Evolutionary conservation across 2,888 invertebrate species (phyloP).

Genomic region (Dryadula phaetusa): DNA sequence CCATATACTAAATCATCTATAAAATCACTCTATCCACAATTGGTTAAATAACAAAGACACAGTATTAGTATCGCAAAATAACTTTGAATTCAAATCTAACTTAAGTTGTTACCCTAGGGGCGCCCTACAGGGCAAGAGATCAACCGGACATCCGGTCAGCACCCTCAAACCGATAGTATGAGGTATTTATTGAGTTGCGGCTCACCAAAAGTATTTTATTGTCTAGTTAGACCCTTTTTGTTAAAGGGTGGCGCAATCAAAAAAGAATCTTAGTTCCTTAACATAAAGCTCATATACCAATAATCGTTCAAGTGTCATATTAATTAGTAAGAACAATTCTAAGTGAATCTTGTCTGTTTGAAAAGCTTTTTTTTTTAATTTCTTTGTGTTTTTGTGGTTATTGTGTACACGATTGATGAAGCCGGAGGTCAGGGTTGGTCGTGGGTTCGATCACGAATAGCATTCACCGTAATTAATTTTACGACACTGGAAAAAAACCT

Average conservation of each 20-base stretch:
- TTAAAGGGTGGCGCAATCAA: slow-evolving; percentile 48
- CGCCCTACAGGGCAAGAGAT: slow-evolving; percentile 72
- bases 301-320: slow-evolving; percentile 63
- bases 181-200: slow-evolving; percentile 84
- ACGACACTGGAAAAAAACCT: not conserved
- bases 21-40: not conserved
- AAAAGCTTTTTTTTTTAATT: slow-evolving; percentile 37
- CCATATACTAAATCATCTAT: too few species aligned
- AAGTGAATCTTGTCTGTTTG: slow-evolving; percentile 55
- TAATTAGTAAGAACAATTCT: slow-evolving; percentile 69
- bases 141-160: slow-evolving; percentile 79
- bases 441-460: slow-evolving; percentile 3
- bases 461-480: not conserved
- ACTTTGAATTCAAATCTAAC: slow-evolving; percentile 52
- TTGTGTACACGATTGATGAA: slow-evolving; percentile 27
- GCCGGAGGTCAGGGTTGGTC: slow-evolving; percentile 8
- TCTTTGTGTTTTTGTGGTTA: slow-evolving; percentile 33
- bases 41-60: not conserved
- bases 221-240: slow-evolving; percentile 73
- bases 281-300: slow-evolving; percentile 48
- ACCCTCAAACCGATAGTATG: slow-evolving; percentile 80
- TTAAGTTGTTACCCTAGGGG: slow-evolving; percentile 55
- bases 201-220: slow-evolving; percentile 81
- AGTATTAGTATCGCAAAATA: slow-evolving; percentile 23
- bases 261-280: slow-evolving; percentile 47